phyloP scores from a whole-genome alignment of 2,113 vertebrate species.

The Eptesicus fuscus region DNA sequence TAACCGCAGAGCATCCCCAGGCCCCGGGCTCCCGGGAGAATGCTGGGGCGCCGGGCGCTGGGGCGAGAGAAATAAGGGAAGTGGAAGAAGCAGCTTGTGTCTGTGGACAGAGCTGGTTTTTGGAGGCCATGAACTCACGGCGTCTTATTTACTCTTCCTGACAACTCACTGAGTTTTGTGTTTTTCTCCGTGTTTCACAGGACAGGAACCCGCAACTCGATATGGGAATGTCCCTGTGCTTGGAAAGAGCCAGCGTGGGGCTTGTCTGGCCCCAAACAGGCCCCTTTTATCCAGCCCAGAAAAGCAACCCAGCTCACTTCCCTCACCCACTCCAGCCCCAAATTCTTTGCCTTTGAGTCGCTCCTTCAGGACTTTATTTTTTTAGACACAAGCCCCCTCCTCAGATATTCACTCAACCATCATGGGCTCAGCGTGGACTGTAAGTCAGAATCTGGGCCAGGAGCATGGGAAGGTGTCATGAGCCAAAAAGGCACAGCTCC shows the following conservation, averaged over 20 bases:
- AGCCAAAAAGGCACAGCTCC: background rate
- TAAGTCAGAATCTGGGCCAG: background rate
- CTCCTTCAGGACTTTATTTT: background rate
- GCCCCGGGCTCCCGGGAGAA: background rate
- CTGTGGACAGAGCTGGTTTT: background rate
- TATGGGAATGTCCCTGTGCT: accelerated
- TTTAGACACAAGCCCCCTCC: background rate
- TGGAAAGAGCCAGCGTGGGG: background rate
- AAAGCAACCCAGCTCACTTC: background rate
- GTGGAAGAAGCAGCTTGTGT: background rate
- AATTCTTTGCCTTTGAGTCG: background rate
- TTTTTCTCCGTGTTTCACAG: background rate
- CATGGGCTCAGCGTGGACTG: background rate
- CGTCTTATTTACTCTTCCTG: background rate
- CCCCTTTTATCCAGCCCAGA: background rate
- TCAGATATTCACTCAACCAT: background rate
- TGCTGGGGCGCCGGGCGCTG: accelerated
- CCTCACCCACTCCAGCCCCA: background rate
- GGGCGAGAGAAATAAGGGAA: background rate
- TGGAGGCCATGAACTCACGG: background rate
- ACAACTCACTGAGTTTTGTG: accelerated
- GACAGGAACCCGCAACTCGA: background rate
- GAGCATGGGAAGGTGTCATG: background rate
- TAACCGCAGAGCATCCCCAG: background rate
- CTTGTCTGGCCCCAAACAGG: background rate